A percentile compares a stretch with the other conserved stretches of the same genome.
Conservation (phyloP, 2,888 invertebrate genomes). For the Peribatodes rhomboidaria region DNA sequence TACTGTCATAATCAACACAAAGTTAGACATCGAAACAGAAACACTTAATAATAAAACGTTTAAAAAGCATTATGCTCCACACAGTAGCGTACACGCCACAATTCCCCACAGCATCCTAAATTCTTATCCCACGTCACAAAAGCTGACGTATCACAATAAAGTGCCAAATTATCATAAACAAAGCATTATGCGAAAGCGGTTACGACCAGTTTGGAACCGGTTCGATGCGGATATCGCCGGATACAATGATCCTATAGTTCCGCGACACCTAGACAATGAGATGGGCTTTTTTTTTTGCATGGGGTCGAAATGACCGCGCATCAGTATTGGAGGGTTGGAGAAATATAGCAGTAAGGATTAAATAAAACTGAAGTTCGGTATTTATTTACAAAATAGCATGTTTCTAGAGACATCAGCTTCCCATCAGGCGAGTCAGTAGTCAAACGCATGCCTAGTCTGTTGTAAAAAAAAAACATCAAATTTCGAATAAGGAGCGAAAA, state of each 20-base stretch:
- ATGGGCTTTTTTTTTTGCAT: slow-evolving; percentile 65
- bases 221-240: slow-evolving; percentile 72
- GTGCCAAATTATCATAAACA: slow-evolving; percentile 85
- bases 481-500: no score
- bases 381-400: no score
- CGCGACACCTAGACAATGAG: slow-evolving; percentile 77
- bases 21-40: no score
- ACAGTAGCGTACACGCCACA: slow-evolving; percentile 64
- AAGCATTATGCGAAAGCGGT: slow-evolving; percentile 74
- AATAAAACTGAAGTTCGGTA: background rate
- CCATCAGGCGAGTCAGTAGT: no score
- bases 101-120: slow-evolving; percentile 75
- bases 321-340: slow-evolving; percentile 58
- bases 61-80: slow-evolving; percentile 2
- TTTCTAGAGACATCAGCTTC: background rate
- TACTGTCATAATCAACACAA: no score
- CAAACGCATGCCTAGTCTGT: no score
- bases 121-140: slow-evolving; percentile 61
- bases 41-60: background rate
- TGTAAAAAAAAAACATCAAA: background rate
- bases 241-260: slow-evolving; percentile 66
- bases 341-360: slow-evolving; percentile 20
- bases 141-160: slow-evolving; percentile 71
- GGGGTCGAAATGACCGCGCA: slow-evolving; percentile 65
- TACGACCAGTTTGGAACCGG: slow-evolving; percentile 72